Evolutionary conservation across 2,113 vertebrate species (phyloP).

Genomic region (Sterrhoptilus dennistouni): DNA sequence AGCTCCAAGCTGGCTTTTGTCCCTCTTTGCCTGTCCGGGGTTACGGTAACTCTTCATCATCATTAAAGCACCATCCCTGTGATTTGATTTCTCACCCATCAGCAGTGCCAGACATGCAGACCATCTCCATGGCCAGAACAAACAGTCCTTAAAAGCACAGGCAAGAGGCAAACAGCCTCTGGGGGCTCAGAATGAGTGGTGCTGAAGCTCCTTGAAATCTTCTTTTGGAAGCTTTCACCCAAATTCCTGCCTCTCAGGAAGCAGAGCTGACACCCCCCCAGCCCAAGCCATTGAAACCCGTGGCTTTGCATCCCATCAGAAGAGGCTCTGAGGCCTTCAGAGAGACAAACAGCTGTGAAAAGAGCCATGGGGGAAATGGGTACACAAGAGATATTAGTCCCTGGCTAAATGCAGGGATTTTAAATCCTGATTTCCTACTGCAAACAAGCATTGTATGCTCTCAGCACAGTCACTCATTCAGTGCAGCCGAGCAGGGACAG

Average conservation of each 20-base stretch:
- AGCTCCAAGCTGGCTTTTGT: background rate
- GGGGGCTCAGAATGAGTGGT: background rate
- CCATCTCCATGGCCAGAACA: background rate
- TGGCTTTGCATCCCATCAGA: background rate
- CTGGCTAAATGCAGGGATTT: background rate
- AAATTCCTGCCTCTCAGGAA: background rate
- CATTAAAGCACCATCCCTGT: background rate
- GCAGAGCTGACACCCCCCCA: background rate
- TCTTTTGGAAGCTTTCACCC: background rate
- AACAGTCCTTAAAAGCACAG: background rate
- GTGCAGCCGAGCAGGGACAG: background rate
- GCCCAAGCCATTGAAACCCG: background rate
- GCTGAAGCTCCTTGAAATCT: background rate
- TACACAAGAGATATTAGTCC: fast-evolving
- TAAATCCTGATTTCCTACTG: background rate
- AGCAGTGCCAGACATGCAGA: background rate
- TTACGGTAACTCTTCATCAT: background rate
- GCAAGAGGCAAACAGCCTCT: background rate
- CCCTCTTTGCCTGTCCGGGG: background rate
- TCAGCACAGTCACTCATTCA: fast-evolving
- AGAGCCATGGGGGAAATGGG: background rate
- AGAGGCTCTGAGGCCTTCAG: background rate
- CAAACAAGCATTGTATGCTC: fast-evolving
- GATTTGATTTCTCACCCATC: background rate
- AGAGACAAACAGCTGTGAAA: background rate